Evolutionary conservation across 2,797 vertebrate species (phyloP).

Genomic region (Knipowitschia caucasica): DNA sequence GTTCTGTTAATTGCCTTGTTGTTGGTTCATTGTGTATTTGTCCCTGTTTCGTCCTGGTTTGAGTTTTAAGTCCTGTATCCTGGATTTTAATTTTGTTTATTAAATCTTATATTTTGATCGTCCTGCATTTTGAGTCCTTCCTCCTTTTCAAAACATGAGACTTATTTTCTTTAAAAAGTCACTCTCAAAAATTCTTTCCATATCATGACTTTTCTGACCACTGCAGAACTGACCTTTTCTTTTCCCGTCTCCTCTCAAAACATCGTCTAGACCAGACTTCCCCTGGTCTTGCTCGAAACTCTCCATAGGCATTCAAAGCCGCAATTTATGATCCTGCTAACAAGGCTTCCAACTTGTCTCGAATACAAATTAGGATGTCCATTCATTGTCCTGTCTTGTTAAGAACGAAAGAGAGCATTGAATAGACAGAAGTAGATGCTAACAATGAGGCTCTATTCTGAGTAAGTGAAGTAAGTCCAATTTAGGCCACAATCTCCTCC

Average conservation of each 20-base stretch:
- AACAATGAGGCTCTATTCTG: background rate
- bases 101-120: no score
- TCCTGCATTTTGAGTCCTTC: no score
- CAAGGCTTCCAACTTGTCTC: background rate
- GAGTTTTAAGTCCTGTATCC: no score
- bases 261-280: background rate
- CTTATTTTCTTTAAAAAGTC: no score
- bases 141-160: no score
- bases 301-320: background rate
- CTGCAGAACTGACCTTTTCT: background rate
- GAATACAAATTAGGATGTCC: background rate
- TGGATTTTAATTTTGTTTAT: no score
- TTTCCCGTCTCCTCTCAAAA: background rate
- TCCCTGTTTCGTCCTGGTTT: no score
- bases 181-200: no score
- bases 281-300: background rate
- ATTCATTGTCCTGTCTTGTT: constrained; percentile 3
- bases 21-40: no score
- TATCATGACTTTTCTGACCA: background rate
- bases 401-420: background rate
- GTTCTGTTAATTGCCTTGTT: no score
- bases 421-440: background rate
- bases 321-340: background rate
- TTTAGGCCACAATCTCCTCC: constrained; percentile 1
- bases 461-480: background rate